A percentile compares a stretch with the other conserved stretches of the same genome.
These are phyloP conservation scores for Nannoperca australis DNA, from an alignment of 2,797 vertebrate species.

Conservation along the genomic window DNA sequence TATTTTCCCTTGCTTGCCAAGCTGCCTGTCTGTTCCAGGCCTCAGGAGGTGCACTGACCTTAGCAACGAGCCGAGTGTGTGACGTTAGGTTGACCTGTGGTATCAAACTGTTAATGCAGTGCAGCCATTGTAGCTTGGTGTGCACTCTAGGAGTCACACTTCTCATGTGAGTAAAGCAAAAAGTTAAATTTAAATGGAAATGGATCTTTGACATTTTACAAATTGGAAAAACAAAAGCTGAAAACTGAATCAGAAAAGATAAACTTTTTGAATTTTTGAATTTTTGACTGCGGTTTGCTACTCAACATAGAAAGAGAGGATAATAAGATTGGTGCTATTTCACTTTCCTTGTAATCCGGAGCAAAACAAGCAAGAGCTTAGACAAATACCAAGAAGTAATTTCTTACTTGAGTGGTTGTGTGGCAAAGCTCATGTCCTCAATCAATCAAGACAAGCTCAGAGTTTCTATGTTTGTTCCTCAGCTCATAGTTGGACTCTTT, in stretches of 20 bases:
- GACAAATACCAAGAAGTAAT: slow-evolving; percentile 46
- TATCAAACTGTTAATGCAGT: slow-evolving; percentile 42
- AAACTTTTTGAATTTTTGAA: too few relatives aligned
- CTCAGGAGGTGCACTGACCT: slow-evolving; percentile 54
- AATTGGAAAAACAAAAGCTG: slow-evolving; percentile 37
- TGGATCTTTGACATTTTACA: slow-evolving; percentile 68
- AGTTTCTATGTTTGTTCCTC: slow-evolving; percentile 7
- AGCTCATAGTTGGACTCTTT: slow-evolving; percentile 15
- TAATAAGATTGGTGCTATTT: slow-evolving; percentile 60
- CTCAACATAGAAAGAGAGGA: slow-evolving; percentile 36
- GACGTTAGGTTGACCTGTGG: slow-evolving; percentile 27
- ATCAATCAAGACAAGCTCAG: slow-evolving; percentile 35
- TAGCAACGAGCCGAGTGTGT: slow-evolving; percentile 29
- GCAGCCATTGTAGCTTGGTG: slow-evolving; percentile 22
- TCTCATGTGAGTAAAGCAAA: slow-evolving; percentile 24
- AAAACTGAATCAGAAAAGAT: slow-evolving; percentile 30
- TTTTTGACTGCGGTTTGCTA: slow-evolving; percentile 1
- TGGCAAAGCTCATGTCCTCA: slow-evolving; percentile 17
- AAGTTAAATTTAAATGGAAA: slow-evolving; percentile 72
- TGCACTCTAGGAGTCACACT: slow-evolving; percentile 14
- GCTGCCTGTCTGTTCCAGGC: slow-evolving; percentile 29
- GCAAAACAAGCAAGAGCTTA: slow-evolving; percentile 38
- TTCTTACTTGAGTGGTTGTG: slow-evolving; percentile 48
- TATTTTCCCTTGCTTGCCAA: slow-evolving; percentile 30
- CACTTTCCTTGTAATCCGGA: slow-evolving; percentile 52